phyloP scores from a whole-genome alignment of 2,888 invertebrate genomes.

The Luffia ferchaultella region DNA sequence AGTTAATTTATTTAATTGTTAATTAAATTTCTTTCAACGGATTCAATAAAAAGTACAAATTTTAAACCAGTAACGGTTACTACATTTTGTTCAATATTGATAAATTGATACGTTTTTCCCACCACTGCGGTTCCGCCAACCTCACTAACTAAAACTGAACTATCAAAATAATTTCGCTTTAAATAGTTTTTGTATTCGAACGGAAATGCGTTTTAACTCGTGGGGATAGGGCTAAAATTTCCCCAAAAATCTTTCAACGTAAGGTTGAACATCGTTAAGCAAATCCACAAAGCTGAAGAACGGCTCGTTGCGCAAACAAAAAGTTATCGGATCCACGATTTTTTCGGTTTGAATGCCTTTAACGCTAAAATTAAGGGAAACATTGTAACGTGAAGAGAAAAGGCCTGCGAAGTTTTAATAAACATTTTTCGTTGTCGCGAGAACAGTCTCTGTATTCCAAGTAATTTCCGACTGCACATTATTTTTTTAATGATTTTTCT shows the following conservation, averaged over 20 bases:
- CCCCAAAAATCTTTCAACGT: conserved; percentile 8
- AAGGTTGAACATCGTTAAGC: conserved; percentile 36
- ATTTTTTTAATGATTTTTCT: not conserved
- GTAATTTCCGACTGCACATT: not conserved
- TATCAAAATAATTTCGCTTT: conserved; percentile 35
- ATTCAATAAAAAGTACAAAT: no score
- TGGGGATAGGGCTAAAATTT: conserved; percentile 7
- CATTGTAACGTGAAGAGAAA: conserved; percentile 29
- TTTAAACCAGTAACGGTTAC: no score
- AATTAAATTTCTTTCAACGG: no score
- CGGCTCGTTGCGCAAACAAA: conserved; percentile 26
- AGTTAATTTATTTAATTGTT: no score
- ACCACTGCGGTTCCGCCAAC: conserved; percentile 32
- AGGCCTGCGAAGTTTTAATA: conserved; percentile 28
- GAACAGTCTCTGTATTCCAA: not conserved
- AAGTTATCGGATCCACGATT: conserved; percentile 48
- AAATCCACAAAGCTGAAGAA: conserved; percentile 22
- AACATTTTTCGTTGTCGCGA: conserved; percentile 6
- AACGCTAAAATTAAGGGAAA: conserved; percentile 31
- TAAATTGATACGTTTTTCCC: conserved; percentile 43
- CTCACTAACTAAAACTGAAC: conserved; percentile 33
- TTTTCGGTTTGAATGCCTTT: conserved; percentile 28
- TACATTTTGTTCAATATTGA: conserved; percentile 46
- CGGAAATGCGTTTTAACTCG: conserved; percentile 11
- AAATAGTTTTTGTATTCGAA: no score